These are phyloP conservation scores for Atta cephalotes DNA, from an alignment of 1,140 invertebrate species.

Conservation along the genomic window DNA sequence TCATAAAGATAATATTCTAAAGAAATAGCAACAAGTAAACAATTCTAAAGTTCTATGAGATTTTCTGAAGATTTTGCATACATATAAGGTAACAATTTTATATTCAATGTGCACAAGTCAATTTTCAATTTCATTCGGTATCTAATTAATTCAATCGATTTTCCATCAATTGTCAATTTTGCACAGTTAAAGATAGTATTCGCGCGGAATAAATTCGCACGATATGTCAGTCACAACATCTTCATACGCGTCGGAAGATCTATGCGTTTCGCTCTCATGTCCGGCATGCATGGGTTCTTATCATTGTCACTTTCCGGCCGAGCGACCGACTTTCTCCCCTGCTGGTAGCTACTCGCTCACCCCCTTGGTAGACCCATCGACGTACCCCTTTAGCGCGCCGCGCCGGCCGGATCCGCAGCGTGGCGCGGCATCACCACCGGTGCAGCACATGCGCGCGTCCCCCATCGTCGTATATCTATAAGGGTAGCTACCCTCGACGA, in stretches of 20 bases:
- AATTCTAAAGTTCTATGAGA: neutral
- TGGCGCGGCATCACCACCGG: constrained; percentile 46
- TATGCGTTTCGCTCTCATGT: constrained; percentile 12
- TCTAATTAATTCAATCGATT: constrained; percentile 9
- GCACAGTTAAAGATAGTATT: neutral
- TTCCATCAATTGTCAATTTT: neutral
- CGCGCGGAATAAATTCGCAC: neutral
- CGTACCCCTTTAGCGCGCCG: constrained; percentile 44
- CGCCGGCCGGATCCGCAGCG: constrained; percentile 48
- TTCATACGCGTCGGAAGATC: neutral
- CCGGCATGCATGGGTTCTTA: constrained; percentile 39
- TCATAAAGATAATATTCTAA: neutral
- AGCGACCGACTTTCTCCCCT: constrained; percentile 70
- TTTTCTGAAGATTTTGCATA: neutral
- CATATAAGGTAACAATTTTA: neutral
- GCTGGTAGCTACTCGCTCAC: constrained; percentile 21
- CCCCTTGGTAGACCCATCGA: constrained; percentile 58
- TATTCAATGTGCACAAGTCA: neutral
- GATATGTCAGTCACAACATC: constrained; percentile 16
- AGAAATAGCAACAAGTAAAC: neutral
- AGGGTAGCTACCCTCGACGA: constrained; percentile 75
- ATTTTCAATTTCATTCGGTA: neutral
- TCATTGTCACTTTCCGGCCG: constrained; percentile 72
- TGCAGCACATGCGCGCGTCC: constrained; percentile 68
- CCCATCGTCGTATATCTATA: constrained; percentile 77